Base-by-base conservation (phyloP, 2,797 vertebrate genomes). In the Amblyopsis hoosieri region DNA sequence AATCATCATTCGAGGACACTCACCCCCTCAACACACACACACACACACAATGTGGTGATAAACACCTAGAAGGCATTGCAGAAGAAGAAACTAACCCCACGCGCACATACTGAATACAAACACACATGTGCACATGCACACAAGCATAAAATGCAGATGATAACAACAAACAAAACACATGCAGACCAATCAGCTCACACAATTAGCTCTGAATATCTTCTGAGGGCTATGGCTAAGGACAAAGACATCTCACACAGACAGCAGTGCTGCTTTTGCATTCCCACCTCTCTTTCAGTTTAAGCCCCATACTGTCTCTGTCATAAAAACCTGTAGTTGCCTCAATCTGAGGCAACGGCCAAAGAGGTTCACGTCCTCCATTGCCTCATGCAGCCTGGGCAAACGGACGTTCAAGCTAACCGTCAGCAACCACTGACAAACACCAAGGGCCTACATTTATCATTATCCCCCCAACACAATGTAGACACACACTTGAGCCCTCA, bases 1-100 rank as follows among this genome's bases (percentile, higher is more conserved):
- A 87, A 78, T 76, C 62, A 74, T 72, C 76, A 59, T 37, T 65
- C 67, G 69, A 65, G 66, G 62, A 64, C 62, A 61, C 71, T 66
- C 53, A 51, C 56, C 57, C 61, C 29, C 54, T 33, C 57, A 19
- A 42, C 58, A 57, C 64, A 58, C 49, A 14, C 52, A 11, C 10
- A 19, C 15, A 17, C 51, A 53, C 53, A 54, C 53, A 54, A 9
- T 8, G 37, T 42, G 37, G 37, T 42, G 8, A 52, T n/a, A 31
- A 17, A 53, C 51, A 12, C n/a, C 8, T 42, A 42, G 8, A 42
- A 42, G 37, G 15, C 49, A 51, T 14, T 42, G 37, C 37, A 42
- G 37, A 4, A n/a, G 14, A n/a, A 17, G n/a, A 51, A n/a, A 15
- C 49, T 2, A 47, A 11, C 14, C 53, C 54, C 31, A 47, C 11